phyloP scores from a whole-genome alignment of 2,888 invertebrate genomes.

The Epirrita christyi region DNA sequence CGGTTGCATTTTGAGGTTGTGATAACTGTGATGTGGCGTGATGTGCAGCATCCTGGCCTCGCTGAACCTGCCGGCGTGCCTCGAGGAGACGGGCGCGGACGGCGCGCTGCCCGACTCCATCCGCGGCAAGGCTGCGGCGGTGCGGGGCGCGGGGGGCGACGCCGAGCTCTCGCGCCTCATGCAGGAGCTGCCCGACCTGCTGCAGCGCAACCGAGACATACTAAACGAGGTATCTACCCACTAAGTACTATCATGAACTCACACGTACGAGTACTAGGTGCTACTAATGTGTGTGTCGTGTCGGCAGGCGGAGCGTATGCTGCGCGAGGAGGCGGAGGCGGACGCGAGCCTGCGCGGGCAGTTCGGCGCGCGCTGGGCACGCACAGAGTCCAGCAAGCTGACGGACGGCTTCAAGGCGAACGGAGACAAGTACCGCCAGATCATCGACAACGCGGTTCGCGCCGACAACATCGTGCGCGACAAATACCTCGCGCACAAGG shows the following conservation, averaged over 20 bases:
- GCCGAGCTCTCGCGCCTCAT: slow-evolving; percentile 89
- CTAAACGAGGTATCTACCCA: slow-evolving; percentile 98
- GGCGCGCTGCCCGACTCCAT: slow-evolving; percentile 93
- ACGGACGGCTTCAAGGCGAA: slow-evolving; percentile 96
- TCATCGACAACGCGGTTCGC: slow-evolving; percentile 95
- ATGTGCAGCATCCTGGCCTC: slow-evolving; percentile 93
- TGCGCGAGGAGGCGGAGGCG: slow-evolving; percentile 96
- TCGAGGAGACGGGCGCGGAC: slow-evolving; percentile 91
- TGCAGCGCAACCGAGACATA: slow-evolving; percentile 95
- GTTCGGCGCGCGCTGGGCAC: slow-evolving; percentile 96
- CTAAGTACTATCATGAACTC: too few species aligned
- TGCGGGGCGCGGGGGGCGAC: slow-evolving; percentile 92
- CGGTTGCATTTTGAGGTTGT: too few species aligned
- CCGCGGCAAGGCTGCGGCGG: slow-evolving; percentile 91
- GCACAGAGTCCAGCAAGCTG: slow-evolving; percentile 94
- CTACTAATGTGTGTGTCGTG: too few species aligned
- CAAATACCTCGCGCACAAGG: slow-evolving; percentile 91
- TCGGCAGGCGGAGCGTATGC: slow-evolving; percentile 84
- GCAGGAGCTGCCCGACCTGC: slow-evolving; percentile 94
- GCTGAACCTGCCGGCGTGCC: slow-evolving; percentile 97
- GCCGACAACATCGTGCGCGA: slow-evolving; percentile 93
- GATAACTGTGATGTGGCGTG: too few species aligned
- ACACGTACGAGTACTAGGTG: too few species aligned
- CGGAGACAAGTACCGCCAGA: slow-evolving; percentile 95
- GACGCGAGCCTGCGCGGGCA: slow-evolving; percentile 94